A percentile compares a stretch with the other conserved stretches of the same genome.
Conservation (phyloP, 1,140 invertebrate species). For the Drosophila ogumai region DNA sequence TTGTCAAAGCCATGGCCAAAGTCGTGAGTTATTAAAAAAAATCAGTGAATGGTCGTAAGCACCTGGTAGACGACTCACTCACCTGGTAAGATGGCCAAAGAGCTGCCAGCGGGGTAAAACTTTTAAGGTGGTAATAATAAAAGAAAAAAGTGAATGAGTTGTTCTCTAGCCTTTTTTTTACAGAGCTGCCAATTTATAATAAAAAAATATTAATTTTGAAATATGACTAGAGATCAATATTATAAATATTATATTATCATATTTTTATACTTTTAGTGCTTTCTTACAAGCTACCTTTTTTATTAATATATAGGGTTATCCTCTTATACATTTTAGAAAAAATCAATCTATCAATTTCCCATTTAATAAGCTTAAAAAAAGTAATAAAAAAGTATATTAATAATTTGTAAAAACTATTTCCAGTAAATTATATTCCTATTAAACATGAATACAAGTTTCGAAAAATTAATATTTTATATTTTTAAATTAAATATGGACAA, state of each 20-base stretch:
- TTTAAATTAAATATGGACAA: not conserved
- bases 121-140: conserved; percentile 20
- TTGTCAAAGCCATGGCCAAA: conserved; percentile 61
- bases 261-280: not conserved
- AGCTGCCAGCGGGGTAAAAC: conserved; percentile 23
- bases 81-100: not conserved
- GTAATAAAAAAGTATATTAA: no score
- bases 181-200: not conserved
- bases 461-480: not conserved
- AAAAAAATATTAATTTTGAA: not conserved
- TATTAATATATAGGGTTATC: not conserved
- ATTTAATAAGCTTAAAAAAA: not conserved
- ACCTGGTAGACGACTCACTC: conserved; percentile 10
- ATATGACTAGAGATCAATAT: not conserved
- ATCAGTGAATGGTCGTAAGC: conserved; percentile 46
- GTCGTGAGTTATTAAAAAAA: conserved; percentile 55
- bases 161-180: not conserved
- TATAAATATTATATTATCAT: not conserved
- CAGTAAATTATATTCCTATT: not conserved
- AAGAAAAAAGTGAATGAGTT: conserved; percentile 12
- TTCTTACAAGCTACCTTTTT: not conserved
- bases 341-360: fast-evolving
- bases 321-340: not conserved
- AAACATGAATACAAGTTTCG: not conserved
- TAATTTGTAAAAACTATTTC: no score